Base-by-base conservation (phyloP, 2,888 invertebrate species). In the Hartigia nigra region DNA sequence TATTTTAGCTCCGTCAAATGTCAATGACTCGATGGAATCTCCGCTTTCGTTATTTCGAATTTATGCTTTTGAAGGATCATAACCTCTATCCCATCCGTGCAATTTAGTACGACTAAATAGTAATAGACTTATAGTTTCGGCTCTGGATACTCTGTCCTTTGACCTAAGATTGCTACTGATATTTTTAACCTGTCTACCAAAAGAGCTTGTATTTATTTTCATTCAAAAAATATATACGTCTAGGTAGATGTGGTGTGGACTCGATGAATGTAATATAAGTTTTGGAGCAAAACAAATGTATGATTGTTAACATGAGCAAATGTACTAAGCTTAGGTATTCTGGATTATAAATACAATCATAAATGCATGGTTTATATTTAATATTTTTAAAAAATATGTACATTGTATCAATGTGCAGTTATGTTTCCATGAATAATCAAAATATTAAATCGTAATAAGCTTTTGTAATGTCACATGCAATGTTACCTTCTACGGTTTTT, bases 61-160 rank as follows among this genome's bases (percentile, higher is more conserved):
- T 31, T 36, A 70, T n/a, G n/a, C 72, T 39, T 39, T 55, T 72
- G 11, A 34, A 31, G 31, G 74, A 76, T 31, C 78, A 37, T 79
- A 79, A 79, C 78, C 78, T 79, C 78, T 74, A 79, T 74, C 12
- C 76, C 39, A 14, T 76, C 32, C 32, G 31, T 32, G 39, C 31
- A 31, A 76, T 32, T 72, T 31, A 34, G 72, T 72, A 72, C 12
- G 72, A 72, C 72, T 31, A 31, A 34, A 72, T 34, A 31, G 72
- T 72, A 55, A 55, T 55, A 55, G 55, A 55, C 9, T 55, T 23
- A 9, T 55, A 55, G 55, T 55, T 55, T 55, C 23, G 55, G 14
- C 23, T 55, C 55, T 55, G 55, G 55, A 23, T 55, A 55, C 9
- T 55, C 23, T 23, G 55, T 55, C 9, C 55, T 55, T 55, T 55